These are phyloP conservation scores for Pinctada fucata DNA, from an alignment of 2,888 invertebrate genomes.

Conservation along the genomic window DNA sequence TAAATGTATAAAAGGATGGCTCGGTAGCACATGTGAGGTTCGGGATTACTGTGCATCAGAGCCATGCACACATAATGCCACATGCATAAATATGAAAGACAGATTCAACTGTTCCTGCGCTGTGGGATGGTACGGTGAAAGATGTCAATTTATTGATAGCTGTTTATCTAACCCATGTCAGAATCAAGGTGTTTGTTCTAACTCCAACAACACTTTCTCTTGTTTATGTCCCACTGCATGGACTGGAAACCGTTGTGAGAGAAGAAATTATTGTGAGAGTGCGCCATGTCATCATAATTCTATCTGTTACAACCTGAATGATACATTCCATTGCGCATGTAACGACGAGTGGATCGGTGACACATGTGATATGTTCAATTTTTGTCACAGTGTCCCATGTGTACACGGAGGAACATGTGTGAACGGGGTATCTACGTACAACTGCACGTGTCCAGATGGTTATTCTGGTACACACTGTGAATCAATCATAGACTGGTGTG, in stretches of 20 bases:
- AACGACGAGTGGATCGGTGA: slow-evolving; percentile 10
- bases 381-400: slow-evolving; percentile 12
- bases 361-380: slow-evolving; percentile 17
- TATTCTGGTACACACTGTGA: slow-evolving; percentile 5
- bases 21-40: slow-evolving; percentile 2
- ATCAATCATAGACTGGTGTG: slow-evolving; percentile 7
- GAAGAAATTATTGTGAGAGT: slow-evolving; percentile 9
- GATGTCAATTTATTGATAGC: neutral
- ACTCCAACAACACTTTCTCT: neutral
- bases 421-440: slow-evolving; percentile 3
- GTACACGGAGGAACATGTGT: slow-evolving; percentile 15
- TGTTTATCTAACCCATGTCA: slow-evolving; percentile 10
- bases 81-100: neutral
- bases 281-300: neutral
- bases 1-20: slow-evolving; percentile 1
- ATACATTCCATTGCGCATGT: neutral
- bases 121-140: neutral
- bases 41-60: neutral
- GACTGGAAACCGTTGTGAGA: slow-evolving; percentile 12
- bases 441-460: slow-evolving; percentile 13
- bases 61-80: neutral
- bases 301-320: neutral
- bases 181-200: slow-evolving; percentile 7
- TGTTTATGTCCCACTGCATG: slow-evolving; percentile 10
- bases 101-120: neutral